Evolutionary conservation across 64 coral and sea anemone species (phyloP).

Genomic region (Montipora efflorescens): DNA sequence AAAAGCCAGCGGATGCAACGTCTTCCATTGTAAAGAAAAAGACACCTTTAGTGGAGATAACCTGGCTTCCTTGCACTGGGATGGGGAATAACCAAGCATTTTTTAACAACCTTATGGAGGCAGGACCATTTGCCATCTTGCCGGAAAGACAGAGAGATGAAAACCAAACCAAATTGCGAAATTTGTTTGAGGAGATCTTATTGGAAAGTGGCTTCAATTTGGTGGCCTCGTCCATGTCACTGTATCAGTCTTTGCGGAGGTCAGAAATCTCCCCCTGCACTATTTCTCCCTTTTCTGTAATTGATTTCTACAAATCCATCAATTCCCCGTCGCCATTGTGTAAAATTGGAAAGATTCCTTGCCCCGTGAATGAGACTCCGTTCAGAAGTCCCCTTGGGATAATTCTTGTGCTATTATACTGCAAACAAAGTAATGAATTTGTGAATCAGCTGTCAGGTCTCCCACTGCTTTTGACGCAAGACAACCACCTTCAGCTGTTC

Average conservation of each 20-base stretch:
- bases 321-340: background rate
- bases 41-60: background rate
- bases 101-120: slow-evolving; percentile 43
- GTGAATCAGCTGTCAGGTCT: slow-evolving; percentile 17
- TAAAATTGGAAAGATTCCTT: slow-evolving; percentile 59
- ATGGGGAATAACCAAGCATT: slow-evolving; percentile 47
- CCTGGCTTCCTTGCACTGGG: slow-evolving; percentile 73
- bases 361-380: slow-evolving; percentile 23
- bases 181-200: background rate
- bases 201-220: slow-evolving; percentile 37
- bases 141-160: background rate
- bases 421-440: slow-evolving; percentile 23
- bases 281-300: background rate
- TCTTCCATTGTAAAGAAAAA: no score
- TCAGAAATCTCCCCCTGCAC: background rate
- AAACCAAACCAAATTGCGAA: background rate
- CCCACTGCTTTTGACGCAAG: slow-evolving; percentile 61
- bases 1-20: background rate
- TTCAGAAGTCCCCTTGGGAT: slow-evolving; percentile 33
- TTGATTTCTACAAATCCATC: slow-evolving; percentile 23
- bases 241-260: background rate
- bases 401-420: slow-evolving; percentile 56
- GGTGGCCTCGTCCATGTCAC: background rate
- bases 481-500: slow-evolving; percentile 37
- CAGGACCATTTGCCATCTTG: background rate